Base-by-base conservation (phyloP, 2,113 vertebrate genomes). In the Pleuronectes platessa region DNA sequence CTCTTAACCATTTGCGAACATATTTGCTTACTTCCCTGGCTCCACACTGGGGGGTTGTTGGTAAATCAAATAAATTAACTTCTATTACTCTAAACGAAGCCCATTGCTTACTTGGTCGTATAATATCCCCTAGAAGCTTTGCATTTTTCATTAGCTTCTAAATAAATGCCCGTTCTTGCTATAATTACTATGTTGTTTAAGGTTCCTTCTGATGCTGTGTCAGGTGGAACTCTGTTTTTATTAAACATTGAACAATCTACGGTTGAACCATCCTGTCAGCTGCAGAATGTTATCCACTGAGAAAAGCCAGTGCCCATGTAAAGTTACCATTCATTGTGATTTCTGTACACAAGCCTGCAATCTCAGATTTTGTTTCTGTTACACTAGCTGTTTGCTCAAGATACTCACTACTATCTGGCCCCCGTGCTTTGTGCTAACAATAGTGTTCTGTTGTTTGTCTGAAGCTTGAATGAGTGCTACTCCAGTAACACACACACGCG, bases 361-460 rank as follows among this genome's bases (percentile, higher is more conserved):
- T 62, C n/a, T 23, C 35, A 31, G 6, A 31, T 31, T 31, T 64
- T 65, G 0, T 27, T 23, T n/a, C 45, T 49, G 45, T 49, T 17
- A 49, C 2, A 49, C 45, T 5, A 11, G 21, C 21, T 53, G 17
- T 86, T 70, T 3, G 13, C 69, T 62, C 3, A 47, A 49, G 42
- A 65, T 53, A 27, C 63, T 61, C 11, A 0, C 49, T n/a, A 0
- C 61, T 64, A 2, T 78, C 53, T 69, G 21, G 21, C 20, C 13
- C 13, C 3, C n/a, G 26, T n/a, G 62, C 42, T 74, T 56, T 42
- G 37, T 37, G 23, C 71, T 40, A 35, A 77, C 68, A 73, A 20
- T 51, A n/a, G 67, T 60, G 18, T 66, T 62, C 47, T 64, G 18
- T 69, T 79, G 62, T 76, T 77, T 68, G 35, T 71, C 27, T 68